Evolutionary conservation across 1,140 invertebrate species (phyloP), one percentile per base, ranked within the genome.

Genomic region (Mactra quadrangularis): DNA sequence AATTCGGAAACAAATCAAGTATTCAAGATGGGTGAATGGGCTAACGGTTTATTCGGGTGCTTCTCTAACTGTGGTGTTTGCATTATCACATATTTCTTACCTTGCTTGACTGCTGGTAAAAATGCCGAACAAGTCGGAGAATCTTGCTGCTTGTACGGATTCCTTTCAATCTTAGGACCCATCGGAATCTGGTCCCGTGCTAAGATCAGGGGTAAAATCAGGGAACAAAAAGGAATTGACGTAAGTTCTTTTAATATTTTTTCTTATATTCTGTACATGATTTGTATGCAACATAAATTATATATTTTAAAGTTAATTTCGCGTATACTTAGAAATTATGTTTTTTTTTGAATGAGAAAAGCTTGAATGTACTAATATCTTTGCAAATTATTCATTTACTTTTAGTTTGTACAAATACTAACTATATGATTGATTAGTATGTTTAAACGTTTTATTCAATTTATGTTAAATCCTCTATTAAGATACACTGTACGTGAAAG

Each of bases 41-140:
- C 86, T 41, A 81, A 92, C 41, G 87, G 87, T 31, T 75, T 92
- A 11, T 90, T 87, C 64, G 88, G 89, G 11, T 92, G 91, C 60
- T 91, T 92, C 66, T 68, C 75, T 70, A 87, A 91, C 70, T 86
- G 81, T 33, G 84, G 81, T 27, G 50, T 91, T 17, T 92, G 90
- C 76, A 66, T 90, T 47, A 85, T 91, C 55, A 89, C 90, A 3
- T 92, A 88, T 75, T 88, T 91, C 50, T 79, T 88, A 35, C 91
- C 91, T 17, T 92, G 91, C 62, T 79, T 86, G 52, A 89, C 88
- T 2, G 86, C 85, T 31, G 91, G 91, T 11, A 87, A 89, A 68
- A 90, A 87, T 72, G 91, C 91, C 6, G 89, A 91, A 60, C 85
- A 87, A 2, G 87, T 90, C 1, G 91, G 91, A 22, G 87, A 90